Evolutionary conservation across 2,797 vertebrate genomes (phyloP), one percentile per base, ranked within the genome.

Genomic region (Myotis pilosus): DNA sequence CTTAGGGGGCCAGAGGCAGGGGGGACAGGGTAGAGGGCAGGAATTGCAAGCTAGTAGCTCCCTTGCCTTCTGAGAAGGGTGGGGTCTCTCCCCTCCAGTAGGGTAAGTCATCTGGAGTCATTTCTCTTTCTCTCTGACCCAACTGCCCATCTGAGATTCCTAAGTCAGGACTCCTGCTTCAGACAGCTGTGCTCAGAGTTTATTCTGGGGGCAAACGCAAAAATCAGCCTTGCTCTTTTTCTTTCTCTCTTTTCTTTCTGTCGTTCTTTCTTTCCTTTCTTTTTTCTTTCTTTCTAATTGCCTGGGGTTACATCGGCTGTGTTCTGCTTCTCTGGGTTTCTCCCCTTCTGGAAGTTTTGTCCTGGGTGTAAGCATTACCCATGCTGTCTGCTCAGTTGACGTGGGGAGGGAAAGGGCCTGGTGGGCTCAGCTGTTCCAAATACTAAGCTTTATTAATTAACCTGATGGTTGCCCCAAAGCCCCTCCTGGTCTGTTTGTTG

Each of bases 401-500:
- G 2, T 69, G 9, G n/a, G 44, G 12, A 74, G 28, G 33, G 23
- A 72, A 76, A 33, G 55, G 30, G 8, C 11, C 36, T 38, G 6
- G 66, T 53, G 22, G 66, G 57, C 12, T 93, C 71, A 71, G 19
- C 47, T 89, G 23, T 80, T 92, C 20, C 36, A 23, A 92, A 89
- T 47, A 75, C 25, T 85, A 66, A 93, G 41, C 36, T 82, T 87
- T 71, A 69, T 79, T 71, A 92, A 88, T 88, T 95, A 94, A 66
- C 74, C 84, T 87, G 71, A 51, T 53, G 41, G 53, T 53, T 69
- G 9, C 71, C 79, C 76, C 12, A 64, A 92, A 94, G 17, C 8
- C 51, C 71, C 15, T 87, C 38, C 30, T 78, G 60, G 16, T 79
- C 33, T 83, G 8, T 81, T 96, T 96, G 89, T 95, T 94, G 78